Evolutionary conservation across 2,113 vertebrate genomes (phyloP).

Genomic region (Climacteris rufus): DNA sequence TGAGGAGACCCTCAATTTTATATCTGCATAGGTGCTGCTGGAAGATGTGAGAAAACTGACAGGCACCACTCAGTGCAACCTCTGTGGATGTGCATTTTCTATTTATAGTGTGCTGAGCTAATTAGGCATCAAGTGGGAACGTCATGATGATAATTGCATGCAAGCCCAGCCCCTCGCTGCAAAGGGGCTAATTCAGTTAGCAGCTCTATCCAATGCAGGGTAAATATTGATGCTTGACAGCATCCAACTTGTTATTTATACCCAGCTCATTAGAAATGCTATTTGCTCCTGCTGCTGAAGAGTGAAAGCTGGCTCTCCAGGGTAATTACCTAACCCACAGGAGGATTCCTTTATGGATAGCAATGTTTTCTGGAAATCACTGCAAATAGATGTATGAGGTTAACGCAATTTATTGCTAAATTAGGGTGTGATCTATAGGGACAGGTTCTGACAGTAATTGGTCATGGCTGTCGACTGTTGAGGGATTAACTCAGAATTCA

Average conservation of each 20-base stretch:
- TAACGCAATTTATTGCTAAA: constrained; percentile 27
- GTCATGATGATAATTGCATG: not conserved
- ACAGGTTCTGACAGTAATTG: not conserved
- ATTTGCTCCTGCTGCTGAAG: constrained; percentile 4
- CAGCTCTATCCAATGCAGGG: not conserved
- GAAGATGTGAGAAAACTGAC: not conserved
- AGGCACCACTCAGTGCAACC: not conserved
- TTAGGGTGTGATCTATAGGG: constrained; percentile 28
- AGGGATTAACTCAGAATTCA: constrained; percentile 23
- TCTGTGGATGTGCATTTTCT: not conserved
- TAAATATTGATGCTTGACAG: constrained; percentile 63
- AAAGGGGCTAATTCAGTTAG: constrained; percentile 52
- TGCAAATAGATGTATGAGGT: not conserved
- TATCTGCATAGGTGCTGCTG: not conserved
- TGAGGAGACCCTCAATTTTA: not conserved
- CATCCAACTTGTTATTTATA: constrained; percentile 49
- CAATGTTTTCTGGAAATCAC: not conserved
- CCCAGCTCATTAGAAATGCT: constrained; percentile 50
- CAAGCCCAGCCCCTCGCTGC: not conserved
- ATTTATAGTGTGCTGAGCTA: not conserved
- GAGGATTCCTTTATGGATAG: not conserved
- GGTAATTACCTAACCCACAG: constrained; percentile 38
- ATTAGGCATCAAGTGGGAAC: constrained; percentile 23
- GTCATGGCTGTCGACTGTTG: not conserved
- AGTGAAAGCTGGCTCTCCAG: constrained; percentile 39